Evolutionary conservation across 1,140 invertebrate genomes (phyloP), one percentile per base, ranked within the genome.

Genomic region (Atta texana): DNA sequence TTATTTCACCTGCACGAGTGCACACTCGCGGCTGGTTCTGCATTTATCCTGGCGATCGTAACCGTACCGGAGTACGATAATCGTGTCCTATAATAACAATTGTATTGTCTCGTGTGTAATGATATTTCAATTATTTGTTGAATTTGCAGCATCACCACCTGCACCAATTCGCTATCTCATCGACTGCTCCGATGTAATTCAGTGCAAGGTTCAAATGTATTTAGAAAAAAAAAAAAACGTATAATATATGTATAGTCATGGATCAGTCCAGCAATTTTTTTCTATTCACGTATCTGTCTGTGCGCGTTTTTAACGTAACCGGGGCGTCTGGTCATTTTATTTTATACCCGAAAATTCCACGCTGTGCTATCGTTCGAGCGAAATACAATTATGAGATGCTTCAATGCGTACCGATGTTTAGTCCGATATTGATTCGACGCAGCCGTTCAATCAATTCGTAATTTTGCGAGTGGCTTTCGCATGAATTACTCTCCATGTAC

Each of bases 11-110:
- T 82, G 76, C 76, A 55, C 71, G 63, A 72, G 51, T 51, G 76
- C 68, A 53, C 59, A 77, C 31, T 34, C 49, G 81, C n/a, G 88
- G 28, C 39, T 53, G 88, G 69, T 63, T 51, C 39, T 34, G 68
- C 90, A 69, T 90, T 91, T 84, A 87, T 87, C 82, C 69, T 66
- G 68, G 31, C 74, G 80, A 84, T 90, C 78, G 77, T 61, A 64
- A 21, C 44, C n/a, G n/a, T n/a, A n/a, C n/a, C 61, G 16, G 68
- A 12, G 28, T 49, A 66, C 87, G 87, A 91, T 91, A 88, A 91
- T 91, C 90, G 57, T 61, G 55, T 18, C 66, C 90, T 87, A 69
- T 88, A 91, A 90, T 91, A 91, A 90, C 90, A 87, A 91, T 90
- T 76, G 84, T 24, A 61, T 75, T 31, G 31, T 5, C 14, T 14